Evolutionary conservation across 2,888 invertebrate genomes (phyloP).

Genomic region (Teleogryllus oceanicus): DNA sequence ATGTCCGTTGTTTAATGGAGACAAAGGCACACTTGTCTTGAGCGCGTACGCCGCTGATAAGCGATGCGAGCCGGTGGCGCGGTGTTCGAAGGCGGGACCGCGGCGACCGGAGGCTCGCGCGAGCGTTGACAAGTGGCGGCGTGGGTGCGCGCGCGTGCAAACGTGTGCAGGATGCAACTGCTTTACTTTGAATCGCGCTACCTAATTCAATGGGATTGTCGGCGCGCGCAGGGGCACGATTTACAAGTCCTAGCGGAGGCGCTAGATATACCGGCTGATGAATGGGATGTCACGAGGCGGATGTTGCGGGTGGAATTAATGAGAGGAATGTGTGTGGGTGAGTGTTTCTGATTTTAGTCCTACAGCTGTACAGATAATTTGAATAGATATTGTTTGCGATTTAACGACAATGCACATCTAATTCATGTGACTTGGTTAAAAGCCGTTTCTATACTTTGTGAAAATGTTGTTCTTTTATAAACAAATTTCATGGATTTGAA

Average conservation of each 20-base stretch:
- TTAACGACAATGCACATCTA: no score
- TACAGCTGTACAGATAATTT: no score
- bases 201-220: slow-evolving; percentile 1
- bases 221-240: neutral
- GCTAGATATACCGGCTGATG: neutral
- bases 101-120: no score
- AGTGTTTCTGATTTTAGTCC: neutral
- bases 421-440: no score
- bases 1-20: slow-evolving; percentile 7
- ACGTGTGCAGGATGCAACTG: neutral
- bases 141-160: neutral
- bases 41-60: neutral
- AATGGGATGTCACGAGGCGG: neutral
- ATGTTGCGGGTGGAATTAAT: neutral
- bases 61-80: neutral
- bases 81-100: neutral
- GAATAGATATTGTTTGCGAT: no score
- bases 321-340: neutral
- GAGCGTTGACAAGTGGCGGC: no score
- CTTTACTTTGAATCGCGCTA: slow-evolving; percentile 10
- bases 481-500: no score
- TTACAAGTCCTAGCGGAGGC: neutral
- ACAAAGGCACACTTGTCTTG: slow-evolving; percentile 18
- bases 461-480: no score
- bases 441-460: no score